These are phyloP conservation scores for Crepidodera aurea DNA, from an alignment of 2,888 invertebrate species.

Conservation along the genomic window DNA sequence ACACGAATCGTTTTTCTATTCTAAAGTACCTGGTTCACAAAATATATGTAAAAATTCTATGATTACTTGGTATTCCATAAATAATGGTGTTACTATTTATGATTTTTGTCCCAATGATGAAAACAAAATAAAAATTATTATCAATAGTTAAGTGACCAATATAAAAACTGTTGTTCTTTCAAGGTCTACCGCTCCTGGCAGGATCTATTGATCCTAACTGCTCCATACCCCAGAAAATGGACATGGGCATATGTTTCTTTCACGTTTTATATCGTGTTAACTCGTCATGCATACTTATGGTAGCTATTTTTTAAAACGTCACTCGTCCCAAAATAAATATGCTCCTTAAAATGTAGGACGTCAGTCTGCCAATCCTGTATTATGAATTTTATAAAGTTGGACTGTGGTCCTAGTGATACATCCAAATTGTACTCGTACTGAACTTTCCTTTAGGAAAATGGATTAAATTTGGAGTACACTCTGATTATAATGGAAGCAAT, in stretches of 20 bases:
- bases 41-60: too few species aligned
- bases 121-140: too few species aligned
- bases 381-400: slow-evolving; percentile 21
- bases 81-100: too few species aligned
- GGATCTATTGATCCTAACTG: slow-evolving; percentile 43
- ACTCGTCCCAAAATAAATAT: slow-evolving; percentile 39
- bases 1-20: too few species aligned
- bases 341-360: slow-evolving; percentile 28
- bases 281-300: slow-evolving; percentile 48
- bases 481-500: too few species aligned
- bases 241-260: slow-evolving; percentile 45
- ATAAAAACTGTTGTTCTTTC: slow-evolving; percentile 42
- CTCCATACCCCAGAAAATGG: slow-evolving; percentile 41
- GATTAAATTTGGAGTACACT: too few species aligned
- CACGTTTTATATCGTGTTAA: slow-evolving; percentile 45
- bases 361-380: slow-evolving; percentile 22
- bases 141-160: slow-evolving; percentile 43
- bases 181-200: slow-evolving; percentile 41
- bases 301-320: slow-evolving; percentile 41
- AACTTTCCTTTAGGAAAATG: too few species aligned
- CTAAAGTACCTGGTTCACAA: too few species aligned
- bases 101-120: too few species aligned
- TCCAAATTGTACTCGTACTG: too few species aligned
- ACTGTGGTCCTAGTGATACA: too few species aligned
- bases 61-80: too few species aligned